phyloP scores from a whole-genome alignment of 92 coral and sea anemone genomes.

The Muricea muricata region DNA sequence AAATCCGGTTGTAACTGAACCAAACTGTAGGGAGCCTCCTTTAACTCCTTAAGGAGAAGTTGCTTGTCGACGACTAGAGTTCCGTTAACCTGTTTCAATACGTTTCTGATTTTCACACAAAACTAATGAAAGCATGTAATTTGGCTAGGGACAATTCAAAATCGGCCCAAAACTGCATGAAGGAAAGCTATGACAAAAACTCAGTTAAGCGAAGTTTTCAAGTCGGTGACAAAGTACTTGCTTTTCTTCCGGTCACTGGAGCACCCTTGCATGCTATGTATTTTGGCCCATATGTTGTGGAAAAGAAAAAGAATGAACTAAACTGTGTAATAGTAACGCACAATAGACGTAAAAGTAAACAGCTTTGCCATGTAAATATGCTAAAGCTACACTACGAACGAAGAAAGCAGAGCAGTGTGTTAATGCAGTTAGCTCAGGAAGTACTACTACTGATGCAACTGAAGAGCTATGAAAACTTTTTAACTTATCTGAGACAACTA shows the following conservation, averaged over 20 bases:
- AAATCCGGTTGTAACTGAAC: too few species aligned
- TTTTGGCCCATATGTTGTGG: conserved; percentile 34
- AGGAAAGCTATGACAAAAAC: conserved; percentile 24
- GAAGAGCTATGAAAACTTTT: conserved; percentile 4
- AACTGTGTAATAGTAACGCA: conserved; percentile 34
- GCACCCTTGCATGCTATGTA: too few species aligned
- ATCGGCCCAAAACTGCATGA: conserved; percentile 26
- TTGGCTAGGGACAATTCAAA: conserved; percentile 28
- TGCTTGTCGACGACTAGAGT: too few species aligned
- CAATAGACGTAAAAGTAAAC: conserved; percentile 53
- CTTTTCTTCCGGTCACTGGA: conserved; percentile 32
- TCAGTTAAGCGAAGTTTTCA: too few species aligned
- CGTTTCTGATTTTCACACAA: conserved; percentile 58
- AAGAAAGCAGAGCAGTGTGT: not conserved
- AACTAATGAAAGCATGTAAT: conserved; percentile 42
- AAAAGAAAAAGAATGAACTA: conserved; percentile 14
- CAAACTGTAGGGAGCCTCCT: conserved; percentile 66
- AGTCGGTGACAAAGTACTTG: conserved; percentile 35
- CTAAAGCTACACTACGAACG: conserved; percentile 18
- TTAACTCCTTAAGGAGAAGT: too few species aligned
- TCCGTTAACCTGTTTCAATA: conserved; percentile 30
- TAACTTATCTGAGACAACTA: not conserved
- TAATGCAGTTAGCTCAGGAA: not conserved
- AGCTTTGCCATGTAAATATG: conserved; percentile 54
- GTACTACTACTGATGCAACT: not conserved